Percentiles rank a stretch among this genome's conserved stretches.
phyloP scores from a whole-genome alignment of 2,113 vertebrate genomes.

The Archocentrus centrarchus region DNA sequence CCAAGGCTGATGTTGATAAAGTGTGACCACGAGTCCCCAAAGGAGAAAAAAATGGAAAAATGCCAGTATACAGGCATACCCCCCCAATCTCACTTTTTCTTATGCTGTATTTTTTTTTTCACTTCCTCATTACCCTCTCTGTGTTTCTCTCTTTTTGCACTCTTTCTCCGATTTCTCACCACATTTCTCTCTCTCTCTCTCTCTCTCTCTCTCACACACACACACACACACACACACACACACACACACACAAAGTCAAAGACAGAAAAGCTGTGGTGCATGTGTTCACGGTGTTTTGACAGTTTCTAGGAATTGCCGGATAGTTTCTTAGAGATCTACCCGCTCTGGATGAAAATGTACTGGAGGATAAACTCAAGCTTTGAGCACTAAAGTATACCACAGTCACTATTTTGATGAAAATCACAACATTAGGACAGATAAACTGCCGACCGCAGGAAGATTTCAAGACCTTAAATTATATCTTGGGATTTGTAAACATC shows the following conservation, averaged over 20 bases:
- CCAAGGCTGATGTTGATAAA: slow-evolving; percentile 73
- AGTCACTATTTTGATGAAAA: background rate
- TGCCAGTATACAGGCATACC: slow-evolving; percentile 47
- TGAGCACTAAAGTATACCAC: slow-evolving; percentile 9
- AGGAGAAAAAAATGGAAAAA: slow-evolving; percentile 45
- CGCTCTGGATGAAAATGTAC: slow-evolving; percentile 50
- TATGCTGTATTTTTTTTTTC: background rate
- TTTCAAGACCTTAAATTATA: background rate
- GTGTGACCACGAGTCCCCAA: slow-evolving; percentile 57
- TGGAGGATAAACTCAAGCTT: slow-evolving; percentile 29
- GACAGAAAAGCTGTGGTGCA: slow-evolving; percentile 26
- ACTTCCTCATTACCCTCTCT: slow-evolving; percentile 7
- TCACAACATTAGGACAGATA: background rate
- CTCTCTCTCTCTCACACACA: background rate
- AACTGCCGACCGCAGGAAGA: background rate
- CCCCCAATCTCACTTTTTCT: slow-evolving; percentile 7
- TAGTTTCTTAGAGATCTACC: slow-evolving; percentile 49
- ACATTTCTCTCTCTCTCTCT: background rate
- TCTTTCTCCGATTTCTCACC: background rate
- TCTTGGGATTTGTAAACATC: slow-evolving; percentile 28
- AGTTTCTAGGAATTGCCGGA: slow-evolving; percentile 61
- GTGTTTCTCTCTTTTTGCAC: slow-evolving; percentile 1
- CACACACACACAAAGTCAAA: slow-evolving; percentile 5
- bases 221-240: background rate
- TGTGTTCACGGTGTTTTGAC: slow-evolving; percentile 54